phyloP scores from a whole-genome alignment of 2,888 invertebrate genomes.

The Mesoligia furuncula region DNA sequence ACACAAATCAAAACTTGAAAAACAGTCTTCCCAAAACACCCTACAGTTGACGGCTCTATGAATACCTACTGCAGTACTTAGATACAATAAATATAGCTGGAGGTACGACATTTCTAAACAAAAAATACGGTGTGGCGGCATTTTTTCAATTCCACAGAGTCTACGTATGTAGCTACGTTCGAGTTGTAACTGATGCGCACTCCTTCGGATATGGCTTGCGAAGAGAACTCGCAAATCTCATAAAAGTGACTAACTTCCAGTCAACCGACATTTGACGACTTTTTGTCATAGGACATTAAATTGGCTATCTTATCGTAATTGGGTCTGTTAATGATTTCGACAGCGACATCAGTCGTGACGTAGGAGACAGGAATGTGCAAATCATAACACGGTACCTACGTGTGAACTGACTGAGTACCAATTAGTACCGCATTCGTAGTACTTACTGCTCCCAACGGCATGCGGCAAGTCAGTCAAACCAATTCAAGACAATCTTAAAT shows the following conservation, averaged over 20 bases:
- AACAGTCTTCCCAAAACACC: not conserved
- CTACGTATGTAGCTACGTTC: not conserved
- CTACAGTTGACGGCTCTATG: not conserved
- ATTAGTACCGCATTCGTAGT: not conserved
- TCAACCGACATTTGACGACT: conserved; percentile 21
- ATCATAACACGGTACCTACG: conserved; percentile 15
- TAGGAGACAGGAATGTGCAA: conserved; percentile 37
- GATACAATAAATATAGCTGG: no score
- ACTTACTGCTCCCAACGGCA: not conserved
- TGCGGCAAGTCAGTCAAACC: not conserved
- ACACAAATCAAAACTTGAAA: no score
- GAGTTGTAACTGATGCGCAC: conserved; percentile 6
- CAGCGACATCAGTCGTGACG: conserved; percentile 3
- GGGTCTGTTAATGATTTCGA: conserved; percentile 27
- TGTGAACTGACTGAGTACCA: conserved; percentile 3
- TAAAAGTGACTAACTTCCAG: conserved; percentile 28
- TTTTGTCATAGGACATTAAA: conserved; percentile 31
- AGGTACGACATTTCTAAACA: not conserved
- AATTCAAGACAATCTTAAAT: not conserved
- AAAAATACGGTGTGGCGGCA: not conserved
- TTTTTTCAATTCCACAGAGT: not conserved
- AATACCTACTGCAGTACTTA: not conserved
- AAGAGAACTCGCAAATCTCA: conserved; percentile 21
- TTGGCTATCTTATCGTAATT: conserved; percentile 44
- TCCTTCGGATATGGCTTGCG: not conserved